Base-by-base conservation (phyloP, 2,113 vertebrate genomes). In the Gadus chalcogrammus region DNA sequence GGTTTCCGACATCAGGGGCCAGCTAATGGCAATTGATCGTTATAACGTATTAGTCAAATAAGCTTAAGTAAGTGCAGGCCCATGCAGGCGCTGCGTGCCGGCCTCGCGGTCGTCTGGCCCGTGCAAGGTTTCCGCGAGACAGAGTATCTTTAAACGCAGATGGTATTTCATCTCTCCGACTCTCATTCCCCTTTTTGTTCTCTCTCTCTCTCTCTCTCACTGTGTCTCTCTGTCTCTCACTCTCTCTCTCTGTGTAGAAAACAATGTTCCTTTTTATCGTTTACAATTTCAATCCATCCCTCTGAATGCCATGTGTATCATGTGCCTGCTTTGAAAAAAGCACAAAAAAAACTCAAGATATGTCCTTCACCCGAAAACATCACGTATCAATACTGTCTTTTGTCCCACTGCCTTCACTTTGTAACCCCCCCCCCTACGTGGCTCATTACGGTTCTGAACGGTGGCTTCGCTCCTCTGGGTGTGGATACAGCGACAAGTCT, bases 91-190 rank as follows among this genome's bases (percentile, higher is more conserved):
- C 62, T 68, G 48, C 31, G 64, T 74, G 67, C 68, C 52, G 70
- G 76, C 70, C 67, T 75, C 27, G 80, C 73, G 81, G 82, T 77
- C 17, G 78, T 83, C 84, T 85, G 80, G 61, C 72, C 79, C 69
- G 18, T 75, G 76, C 77, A 52, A 52, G 62, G 67, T 61, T 77
- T 88, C 83, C 84, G 72, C 3, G 12, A 70, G 59, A 76, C 67
- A 61, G 56, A 76, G 76, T 66, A 84, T 81, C 69, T 85, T 84
- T 71, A 87, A 84, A 80, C 77, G 65, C 58, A 62, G 75, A 86
- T 83, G 74, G 85, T 88, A 83, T 89, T 84, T 91, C 71, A 85
- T 86, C 75, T 79, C 55, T 22, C 15, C 5, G 9, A 73, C 62
- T 68, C 74, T 68, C 61, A 48, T 81, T 82, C 48, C 64, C 17